Conservation (phyloP, 1,140 invertebrate genomes). For the Augochlora pura region DNA sequence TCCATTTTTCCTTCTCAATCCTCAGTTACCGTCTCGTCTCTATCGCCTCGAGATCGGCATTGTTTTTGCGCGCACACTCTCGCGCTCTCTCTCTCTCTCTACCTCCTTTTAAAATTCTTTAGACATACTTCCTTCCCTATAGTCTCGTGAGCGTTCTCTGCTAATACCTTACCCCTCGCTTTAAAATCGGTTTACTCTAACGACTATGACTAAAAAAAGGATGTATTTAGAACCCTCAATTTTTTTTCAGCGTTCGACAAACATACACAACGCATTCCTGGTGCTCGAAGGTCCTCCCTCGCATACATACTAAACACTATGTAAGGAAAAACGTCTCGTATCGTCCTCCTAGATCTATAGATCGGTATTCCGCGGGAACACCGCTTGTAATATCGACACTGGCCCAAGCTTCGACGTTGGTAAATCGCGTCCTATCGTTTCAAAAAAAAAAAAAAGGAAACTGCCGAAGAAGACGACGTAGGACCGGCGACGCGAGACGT, state of each 20-base stretch:
- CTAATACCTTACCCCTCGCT: constrained; percentile 50
- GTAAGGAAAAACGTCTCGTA: neutral
- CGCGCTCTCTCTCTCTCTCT: too few relatives aligned
- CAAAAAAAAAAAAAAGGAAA: neutral
- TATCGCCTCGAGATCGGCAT: too few relatives aligned
- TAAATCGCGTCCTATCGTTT: neutral
- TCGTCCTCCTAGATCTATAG: constrained; percentile 9
- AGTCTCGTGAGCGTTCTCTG: neutral
- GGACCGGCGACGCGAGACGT: neutral
- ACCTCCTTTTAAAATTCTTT: neutral
- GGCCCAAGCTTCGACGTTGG: constrained; percentile 6
- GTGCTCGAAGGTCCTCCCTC: too few relatives aligned
- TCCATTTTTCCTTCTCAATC: too few relatives aligned
- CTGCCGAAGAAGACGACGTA: neutral
- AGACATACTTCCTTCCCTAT: neutral
- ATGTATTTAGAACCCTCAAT: neutral
- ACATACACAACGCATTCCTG: neutral
- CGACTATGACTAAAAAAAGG: constrained; percentile 69
- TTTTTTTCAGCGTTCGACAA: too few relatives aligned
- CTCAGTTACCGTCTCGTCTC: too few relatives aligned
- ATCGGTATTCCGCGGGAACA: neutral
- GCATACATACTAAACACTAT: constrained; percentile 23
- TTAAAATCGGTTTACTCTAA: constrained; percentile 54
- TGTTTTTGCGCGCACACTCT: too few relatives aligned
- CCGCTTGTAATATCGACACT: constrained; percentile 16